These are phyloP conservation scores for Bactericera cockerelli DNA, from an alignment of 1,140 invertebrate species.

Conservation along the genomic window DNA sequence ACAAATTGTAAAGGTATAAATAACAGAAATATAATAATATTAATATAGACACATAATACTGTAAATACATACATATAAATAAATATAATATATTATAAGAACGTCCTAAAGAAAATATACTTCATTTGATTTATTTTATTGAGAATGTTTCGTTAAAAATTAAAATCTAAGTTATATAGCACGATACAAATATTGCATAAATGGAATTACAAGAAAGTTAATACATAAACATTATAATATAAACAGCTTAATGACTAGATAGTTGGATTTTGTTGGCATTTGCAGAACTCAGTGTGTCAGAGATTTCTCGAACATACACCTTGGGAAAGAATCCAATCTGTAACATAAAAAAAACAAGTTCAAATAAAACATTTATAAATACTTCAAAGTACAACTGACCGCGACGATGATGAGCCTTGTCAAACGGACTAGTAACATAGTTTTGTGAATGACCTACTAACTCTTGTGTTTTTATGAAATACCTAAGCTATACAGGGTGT, in stretches of 20 bases:
- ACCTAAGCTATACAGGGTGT: not conserved
- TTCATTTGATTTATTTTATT: no score
- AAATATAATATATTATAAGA: no score
- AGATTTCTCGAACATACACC: conserved; percentile 39
- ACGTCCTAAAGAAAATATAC: no score
- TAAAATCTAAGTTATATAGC: no score
- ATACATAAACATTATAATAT: not conserved
- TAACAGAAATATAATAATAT: no score
- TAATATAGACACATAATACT: no score
- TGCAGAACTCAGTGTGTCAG: conserved; percentile 18
- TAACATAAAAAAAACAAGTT: conserved; percentile 18
- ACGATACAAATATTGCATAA: no score
- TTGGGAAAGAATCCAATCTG: conserved; percentile 47
- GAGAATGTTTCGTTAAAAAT: no score
- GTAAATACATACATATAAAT: no score
- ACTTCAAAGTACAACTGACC: not conserved
- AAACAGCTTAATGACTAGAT: conserved; percentile 7
- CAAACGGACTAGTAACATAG: not conserved
- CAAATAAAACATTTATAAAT: not conserved
- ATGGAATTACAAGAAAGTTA: not conserved
- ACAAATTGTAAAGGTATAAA: no score
- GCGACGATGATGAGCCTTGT: not conserved
- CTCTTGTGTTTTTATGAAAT: not conserved
- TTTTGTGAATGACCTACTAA: not conserved
- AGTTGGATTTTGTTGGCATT: not conserved